Evolutionary conservation across 2,113 vertebrate genomes (phyloP).

Genomic region (Dromaius novaehollandiae): DNA sequence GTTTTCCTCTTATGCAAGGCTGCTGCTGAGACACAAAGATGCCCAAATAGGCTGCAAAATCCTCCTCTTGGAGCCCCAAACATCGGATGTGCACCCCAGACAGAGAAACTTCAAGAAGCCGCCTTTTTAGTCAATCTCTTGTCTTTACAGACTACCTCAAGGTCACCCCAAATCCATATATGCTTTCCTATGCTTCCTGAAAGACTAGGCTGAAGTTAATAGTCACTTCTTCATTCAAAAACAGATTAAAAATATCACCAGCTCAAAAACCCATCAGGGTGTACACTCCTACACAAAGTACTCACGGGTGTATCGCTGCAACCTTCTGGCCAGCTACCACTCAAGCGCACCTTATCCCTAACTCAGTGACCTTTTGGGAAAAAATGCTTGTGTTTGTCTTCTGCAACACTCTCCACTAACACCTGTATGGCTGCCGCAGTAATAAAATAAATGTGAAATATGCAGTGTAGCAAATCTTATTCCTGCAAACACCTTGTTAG

Average conservation of each 20-base stretch:
- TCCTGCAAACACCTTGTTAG: not conserved
- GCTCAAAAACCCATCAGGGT: not conserved
- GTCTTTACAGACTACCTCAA: not conserved
- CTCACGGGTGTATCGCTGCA: not conserved
- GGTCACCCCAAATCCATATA: not conserved
- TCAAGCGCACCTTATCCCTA: not conserved
- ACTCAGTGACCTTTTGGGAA: not conserved
- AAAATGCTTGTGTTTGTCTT: not conserved
- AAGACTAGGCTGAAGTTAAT: not conserved
- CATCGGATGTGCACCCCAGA: not conserved
- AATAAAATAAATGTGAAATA: not conserved
- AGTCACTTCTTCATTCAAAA: not conserved
- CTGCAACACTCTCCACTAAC: not conserved
- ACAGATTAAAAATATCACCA: not conserved
- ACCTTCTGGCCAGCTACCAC: not conserved
- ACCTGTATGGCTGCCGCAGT: rapidly evolving
- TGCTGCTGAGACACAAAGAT: not conserved
- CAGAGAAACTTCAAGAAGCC: not conserved
- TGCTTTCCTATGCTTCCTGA: not conserved
- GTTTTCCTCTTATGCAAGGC: not conserved
- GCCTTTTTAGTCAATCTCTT: not conserved
- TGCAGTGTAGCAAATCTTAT: not conserved
- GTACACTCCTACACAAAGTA: not conserved
- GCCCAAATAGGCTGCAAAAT: not conserved
- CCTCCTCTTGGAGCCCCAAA: not conserved